Conservation (phyloP, 2,113 vertebrate species). For the Lanius ludovicianus region DNA sequence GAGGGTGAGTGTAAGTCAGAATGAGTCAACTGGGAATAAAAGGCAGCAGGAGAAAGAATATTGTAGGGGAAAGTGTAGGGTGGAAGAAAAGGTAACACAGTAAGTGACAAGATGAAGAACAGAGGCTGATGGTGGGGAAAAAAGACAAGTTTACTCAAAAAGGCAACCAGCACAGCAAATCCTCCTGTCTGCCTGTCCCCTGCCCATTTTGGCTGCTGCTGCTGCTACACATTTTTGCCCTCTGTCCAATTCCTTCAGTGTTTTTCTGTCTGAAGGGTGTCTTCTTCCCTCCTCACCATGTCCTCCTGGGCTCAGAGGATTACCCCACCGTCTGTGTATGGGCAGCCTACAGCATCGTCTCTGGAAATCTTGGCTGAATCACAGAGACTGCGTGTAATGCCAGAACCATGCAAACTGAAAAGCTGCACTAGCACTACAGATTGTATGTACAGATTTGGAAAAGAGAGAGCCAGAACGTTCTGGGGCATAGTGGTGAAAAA, state of each 20-base stretch:
- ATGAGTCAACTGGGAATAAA: background rate
- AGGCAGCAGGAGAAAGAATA: background rate
- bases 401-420: background rate
- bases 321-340: background rate
- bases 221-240: background rate
- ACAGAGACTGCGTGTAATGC: background rate
- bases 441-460: background rate
- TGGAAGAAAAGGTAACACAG: background rate
- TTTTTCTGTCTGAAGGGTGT: background rate
- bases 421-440: background rate
- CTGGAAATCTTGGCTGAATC: background rate
- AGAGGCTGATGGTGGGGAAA: background rate
- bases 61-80: background rate
- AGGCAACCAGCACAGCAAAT: background rate
- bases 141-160: background rate
- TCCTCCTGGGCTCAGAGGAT: background rate
- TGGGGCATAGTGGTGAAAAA: background rate
- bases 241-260: background rate
- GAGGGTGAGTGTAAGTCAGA: background rate
- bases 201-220: background rate
- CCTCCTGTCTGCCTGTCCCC: background rate
- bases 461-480: background rate
- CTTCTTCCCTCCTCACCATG: accelerated
- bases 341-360: background rate
- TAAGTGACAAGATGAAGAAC: conserved; percentile 1